Evolutionary conservation across 2,797 vertebrate genomes (phyloP), one percentile per base, ranked within the genome.

Genomic region (Champsocephalus gunnari): DNA sequence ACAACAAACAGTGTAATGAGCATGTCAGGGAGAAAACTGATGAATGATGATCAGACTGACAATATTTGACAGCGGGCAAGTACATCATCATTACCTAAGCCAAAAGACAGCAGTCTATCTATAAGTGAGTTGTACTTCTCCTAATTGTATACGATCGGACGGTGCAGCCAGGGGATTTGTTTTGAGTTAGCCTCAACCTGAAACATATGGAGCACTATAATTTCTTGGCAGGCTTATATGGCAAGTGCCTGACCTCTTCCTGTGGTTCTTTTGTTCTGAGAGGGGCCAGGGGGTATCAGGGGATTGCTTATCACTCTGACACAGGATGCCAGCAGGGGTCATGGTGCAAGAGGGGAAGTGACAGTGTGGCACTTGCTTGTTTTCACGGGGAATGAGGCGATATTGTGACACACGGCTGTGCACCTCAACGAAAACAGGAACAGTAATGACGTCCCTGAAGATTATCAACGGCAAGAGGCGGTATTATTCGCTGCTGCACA

Each of bases 261-360:
- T 82, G 87, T 87, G 74, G 81, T 82, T 90, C 90, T 92, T 92
- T 94, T 93, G 93, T 93, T 92, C 84, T 74, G 79, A 58, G 71
- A 86, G 81, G 81, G 87, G 73, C 82, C 34, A 55, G 32, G 56
- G 75, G 83, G 87, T 87, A 89, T 89, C 86, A 65, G 79, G 91
- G 88, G 90, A 88, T 90, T 84, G 86, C 91, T 94, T 93, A 94
- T 94, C 91, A 83, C 82, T 89, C 83, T 91, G 90, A 90, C 88
- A 90, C 92, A 94, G 93, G 92, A 94, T 90, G 88, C 88, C 89
- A 91, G 84, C 82, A 79, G 86, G 88, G 90, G 87, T 86, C 85
- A 87, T 65, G 87, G 82, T 83, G 88, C 88, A 83, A 88, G 86
- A 90, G 75, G 90, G 93, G 92, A 93, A 93, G 90, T 90, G 87